phyloP scores from a whole-genome alignment of 2,797 vertebrate genomes.

The Gobio occitaniae region DNA sequence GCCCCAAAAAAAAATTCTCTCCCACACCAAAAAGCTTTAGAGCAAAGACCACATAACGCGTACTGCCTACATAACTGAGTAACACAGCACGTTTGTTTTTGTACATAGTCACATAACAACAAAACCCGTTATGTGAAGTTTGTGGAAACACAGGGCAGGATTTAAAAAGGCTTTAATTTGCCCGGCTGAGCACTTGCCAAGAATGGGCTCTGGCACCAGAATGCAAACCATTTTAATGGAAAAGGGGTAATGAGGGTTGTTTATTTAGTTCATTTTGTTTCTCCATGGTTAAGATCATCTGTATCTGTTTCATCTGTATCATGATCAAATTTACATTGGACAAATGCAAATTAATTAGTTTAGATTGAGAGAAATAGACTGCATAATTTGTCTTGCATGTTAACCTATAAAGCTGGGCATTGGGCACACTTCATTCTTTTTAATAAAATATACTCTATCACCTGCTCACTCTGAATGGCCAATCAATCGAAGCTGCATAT shows the following conservation, averaged over 20 bases:
- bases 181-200: not conserved
- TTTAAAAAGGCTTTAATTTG: conserved; percentile 2
- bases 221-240: not conserved
- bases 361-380: not conserved
- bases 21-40: not conserved
- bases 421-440: not conserved
- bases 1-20: not conserved
- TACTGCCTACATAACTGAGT: not conserved
- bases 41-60: not conserved
- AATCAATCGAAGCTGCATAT: not conserved
- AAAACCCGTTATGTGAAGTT: not conserved
- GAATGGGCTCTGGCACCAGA: not conserved
- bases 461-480: not conserved
- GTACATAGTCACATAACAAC: not conserved
- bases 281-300: not conserved
- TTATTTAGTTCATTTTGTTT: not conserved
- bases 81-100: not conserved
- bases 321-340: not conserved
- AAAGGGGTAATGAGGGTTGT: not conserved
- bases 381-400: too few relatives aligned
- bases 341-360: not conserved
- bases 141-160: not conserved
- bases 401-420: not conserved
- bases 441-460: not conserved
- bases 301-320: not conserved